A percentile compares a stretch with the other conserved stretches of the same genome.
Evolutionary conservation across 2,113 vertebrate genomes (phyloP).

Genomic region (Jaculus jaculus): DNA sequence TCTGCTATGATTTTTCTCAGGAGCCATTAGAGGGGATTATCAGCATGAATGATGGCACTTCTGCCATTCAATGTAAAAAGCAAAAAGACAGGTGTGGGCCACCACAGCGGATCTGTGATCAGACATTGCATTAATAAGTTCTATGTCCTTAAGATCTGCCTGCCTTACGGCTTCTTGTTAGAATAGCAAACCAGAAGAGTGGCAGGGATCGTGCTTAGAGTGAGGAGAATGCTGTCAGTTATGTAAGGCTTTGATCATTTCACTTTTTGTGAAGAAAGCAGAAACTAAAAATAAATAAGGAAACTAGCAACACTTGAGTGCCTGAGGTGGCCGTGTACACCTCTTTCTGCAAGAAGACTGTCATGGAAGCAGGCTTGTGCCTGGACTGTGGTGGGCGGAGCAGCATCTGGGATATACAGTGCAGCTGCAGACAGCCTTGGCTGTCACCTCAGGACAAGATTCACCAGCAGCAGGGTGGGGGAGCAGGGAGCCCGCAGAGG

Average conservation of each 20-base stretch:
- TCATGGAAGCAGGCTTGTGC: not conserved
- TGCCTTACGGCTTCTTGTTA: constrained; percentile 81
- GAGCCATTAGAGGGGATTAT: constrained; percentile 72
- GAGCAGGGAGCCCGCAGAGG: accelerated
- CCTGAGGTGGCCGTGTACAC: not conserved
- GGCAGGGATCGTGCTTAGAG: constrained; percentile 77
- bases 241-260: not conserved
- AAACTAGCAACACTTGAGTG: not conserved
- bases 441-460: not conserved
- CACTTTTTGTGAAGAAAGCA: constrained; percentile 27
- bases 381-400: not conserved
- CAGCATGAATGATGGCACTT: constrained; percentile 73
- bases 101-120: constrained; percentile 39
- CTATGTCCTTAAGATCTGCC: constrained; percentile 83
- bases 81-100: constrained; percentile 32
- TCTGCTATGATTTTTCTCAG: constrained; percentile 59
- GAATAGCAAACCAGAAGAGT: constrained; percentile 81
- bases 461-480: not conserved
- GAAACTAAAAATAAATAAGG: not conserved
- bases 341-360: not conserved
- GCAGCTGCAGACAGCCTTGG: not conserved
- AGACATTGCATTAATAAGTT: constrained; percentile 74
- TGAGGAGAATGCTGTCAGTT: not conserved
- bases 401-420: not conserved
- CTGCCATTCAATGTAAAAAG: constrained; percentile 75